Evolutionary conservation across 2,113 vertebrate genomes (phyloP).

Genomic region (Salvelinus alpinus): DNA sequence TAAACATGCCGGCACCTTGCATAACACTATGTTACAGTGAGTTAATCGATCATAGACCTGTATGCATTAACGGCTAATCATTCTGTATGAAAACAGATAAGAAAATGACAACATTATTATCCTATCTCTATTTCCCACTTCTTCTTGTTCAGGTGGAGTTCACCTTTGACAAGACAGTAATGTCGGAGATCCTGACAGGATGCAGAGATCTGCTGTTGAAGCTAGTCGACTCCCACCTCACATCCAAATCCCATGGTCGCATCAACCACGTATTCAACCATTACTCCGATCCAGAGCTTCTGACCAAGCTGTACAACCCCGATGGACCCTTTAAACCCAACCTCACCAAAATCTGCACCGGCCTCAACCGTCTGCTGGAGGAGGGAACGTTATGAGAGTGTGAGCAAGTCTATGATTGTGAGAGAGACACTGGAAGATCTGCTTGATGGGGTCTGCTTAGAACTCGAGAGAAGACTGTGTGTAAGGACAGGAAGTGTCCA

Average conservation of each 20-base stretch:
- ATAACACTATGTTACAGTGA: too few relatives aligned
- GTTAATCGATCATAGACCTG: background rate
- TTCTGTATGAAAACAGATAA: background rate
- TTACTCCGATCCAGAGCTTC: slow-evolving; percentile 84
- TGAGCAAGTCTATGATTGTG: background rate
- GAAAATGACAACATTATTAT: background rate
- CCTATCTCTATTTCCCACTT: background rate
- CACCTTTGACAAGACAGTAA: slow-evolving; percentile 83
- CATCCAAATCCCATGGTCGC: slow-evolving; percentile 83
- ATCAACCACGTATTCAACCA: slow-evolving; percentile 85
- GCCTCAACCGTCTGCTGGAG: slow-evolving; percentile 87
- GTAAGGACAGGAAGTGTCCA: slow-evolving; percentile 19
- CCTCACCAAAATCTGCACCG: slow-evolving; percentile 84
- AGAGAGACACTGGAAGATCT: slow-evolving; percentile 53
- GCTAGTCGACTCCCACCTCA: slow-evolving; percentile 84
- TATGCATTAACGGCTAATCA: background rate
- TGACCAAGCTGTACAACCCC: slow-evolving; percentile 84
- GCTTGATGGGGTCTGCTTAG: background rate
- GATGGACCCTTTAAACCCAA: slow-evolving; percentile 80
- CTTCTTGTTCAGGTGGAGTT: slow-evolving; percentile 77
- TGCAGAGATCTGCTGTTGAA: slow-evolving; percentile 82
- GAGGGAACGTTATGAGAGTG: slow-evolving; percentile 78
- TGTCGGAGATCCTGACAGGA: slow-evolving; percentile 78
- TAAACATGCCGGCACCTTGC: slow-evolving; percentile 50
- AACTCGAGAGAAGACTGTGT: slow-evolving; percentile 27